Percentiles rank a stretch among this genome's conserved stretches.
Evolutionary conservation across 2,888 invertebrate species (phyloP).

Genomic region (Smittia aterrima): DNA sequence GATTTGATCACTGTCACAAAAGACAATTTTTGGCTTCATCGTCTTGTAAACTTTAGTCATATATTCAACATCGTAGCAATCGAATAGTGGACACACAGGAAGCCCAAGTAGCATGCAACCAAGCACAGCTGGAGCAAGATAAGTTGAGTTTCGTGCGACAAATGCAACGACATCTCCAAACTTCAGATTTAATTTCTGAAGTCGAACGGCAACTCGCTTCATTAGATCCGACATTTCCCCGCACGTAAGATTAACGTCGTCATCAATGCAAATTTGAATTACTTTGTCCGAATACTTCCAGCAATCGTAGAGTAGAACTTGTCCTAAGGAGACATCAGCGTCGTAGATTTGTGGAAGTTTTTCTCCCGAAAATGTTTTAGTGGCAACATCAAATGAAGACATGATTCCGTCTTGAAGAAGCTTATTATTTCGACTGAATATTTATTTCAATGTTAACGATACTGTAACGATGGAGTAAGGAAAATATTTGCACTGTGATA

Average conservation of each 20-base stretch:
- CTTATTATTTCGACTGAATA: too few species aligned
- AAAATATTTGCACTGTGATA: too few species aligned
- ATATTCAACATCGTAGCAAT: constrained; percentile 44
- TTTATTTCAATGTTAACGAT: too few species aligned
- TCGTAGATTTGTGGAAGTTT: not conserved
- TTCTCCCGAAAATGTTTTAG: not conserved
- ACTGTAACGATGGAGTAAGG: too few species aligned
- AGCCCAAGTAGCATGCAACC: not conserved
- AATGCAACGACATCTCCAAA: constrained; percentile 28
- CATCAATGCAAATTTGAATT: not conserved
- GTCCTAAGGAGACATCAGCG: not conserved
- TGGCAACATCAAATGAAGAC: not conserved
- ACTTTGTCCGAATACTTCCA: not conserved
- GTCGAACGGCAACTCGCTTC: not conserved
- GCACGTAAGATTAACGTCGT: not conserved
- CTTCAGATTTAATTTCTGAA: not conserved
- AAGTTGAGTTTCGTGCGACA: constrained; percentile 18
- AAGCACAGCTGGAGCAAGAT: constrained; percentile 15
- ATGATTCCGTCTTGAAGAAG: too few species aligned
- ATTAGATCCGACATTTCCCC: constrained; percentile 14
- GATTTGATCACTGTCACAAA: constrained; percentile 23
- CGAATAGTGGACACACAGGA: constrained; percentile 31
- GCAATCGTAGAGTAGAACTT: not conserved
- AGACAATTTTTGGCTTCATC: constrained; percentile 39
- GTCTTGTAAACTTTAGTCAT: constrained; percentile 23